Evolutionary conservation across 1,140 invertebrate species (phyloP).

Genomic region (Myzus persicae): DNA sequence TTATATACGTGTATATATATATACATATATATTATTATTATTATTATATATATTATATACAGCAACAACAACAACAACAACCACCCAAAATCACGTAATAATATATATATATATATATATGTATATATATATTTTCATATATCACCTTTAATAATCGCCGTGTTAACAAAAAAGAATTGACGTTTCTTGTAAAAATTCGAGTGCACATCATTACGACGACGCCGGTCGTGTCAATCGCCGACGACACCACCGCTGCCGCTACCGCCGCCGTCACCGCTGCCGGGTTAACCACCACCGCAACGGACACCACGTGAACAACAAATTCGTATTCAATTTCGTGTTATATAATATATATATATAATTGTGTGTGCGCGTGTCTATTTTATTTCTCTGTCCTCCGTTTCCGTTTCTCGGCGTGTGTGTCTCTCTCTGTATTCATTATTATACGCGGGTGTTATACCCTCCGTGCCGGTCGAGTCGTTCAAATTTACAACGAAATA

Average conservation of each 20-base stretch:
- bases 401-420: neutral
- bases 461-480: neutral
- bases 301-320: constrained; percentile 1
- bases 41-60: constrained; percentile 20
- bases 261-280: neutral
- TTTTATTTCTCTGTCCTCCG: neutral
- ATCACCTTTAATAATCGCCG: neutral
- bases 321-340: constrained; percentile 3
- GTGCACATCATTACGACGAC: neutral
- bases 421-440: neutral
- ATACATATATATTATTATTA: neutral
- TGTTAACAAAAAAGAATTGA: neutral
- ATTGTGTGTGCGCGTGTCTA: neutral
- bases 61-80: neutral
- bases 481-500: neutral
- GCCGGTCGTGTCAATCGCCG: neutral
- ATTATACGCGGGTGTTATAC: neutral
- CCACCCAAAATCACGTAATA: constrained; percentile 9
- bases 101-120: constrained; percentile 8
- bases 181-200: neutral
- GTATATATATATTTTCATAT: neutral
- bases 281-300: constrained; percentile 1
- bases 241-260: neutral
- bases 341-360: constrained; percentile 9
- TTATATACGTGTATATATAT: neutral